These are phyloP conservation scores for Semibalanus balanoides DNA, from an alignment of 1,140 invertebrate species.

Conservation along the genomic window DNA sequence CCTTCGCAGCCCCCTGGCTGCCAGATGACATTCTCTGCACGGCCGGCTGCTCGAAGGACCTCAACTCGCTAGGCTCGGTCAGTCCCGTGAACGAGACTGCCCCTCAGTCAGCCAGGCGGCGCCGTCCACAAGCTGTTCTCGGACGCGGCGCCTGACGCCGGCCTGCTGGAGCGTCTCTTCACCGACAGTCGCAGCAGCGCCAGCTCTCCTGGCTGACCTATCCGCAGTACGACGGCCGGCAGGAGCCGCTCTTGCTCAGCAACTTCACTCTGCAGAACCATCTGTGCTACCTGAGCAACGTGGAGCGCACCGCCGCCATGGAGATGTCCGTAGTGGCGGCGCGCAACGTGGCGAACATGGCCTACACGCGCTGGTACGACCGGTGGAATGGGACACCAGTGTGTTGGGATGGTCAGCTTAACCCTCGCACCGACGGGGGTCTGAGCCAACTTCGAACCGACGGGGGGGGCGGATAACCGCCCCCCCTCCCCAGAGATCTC, in stretches of 20 bases:
- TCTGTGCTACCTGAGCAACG: slow-evolving; percentile 41
- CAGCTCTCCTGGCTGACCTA: neutral
- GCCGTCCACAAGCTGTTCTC: neutral
- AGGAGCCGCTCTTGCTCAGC: neutral
- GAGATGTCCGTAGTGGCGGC: slow-evolving; percentile 52
- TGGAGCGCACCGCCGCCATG: slow-evolving; percentile 54
- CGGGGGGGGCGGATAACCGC: too few relatives aligned
- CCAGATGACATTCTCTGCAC: neutral
- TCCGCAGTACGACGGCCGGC: neutral
- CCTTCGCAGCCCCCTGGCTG: neutral
- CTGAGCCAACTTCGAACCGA: too few relatives aligned
- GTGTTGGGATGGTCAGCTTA: too few relatives aligned
- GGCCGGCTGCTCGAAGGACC: neutral
- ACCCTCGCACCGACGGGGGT: too few relatives aligned
- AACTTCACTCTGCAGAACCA: neutral
- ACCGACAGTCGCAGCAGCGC: neutral
- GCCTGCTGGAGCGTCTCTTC: neutral
- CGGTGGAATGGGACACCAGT: too few relatives aligned
- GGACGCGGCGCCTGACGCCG: neutral
- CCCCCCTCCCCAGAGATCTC: too few relatives aligned
- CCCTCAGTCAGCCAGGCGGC: too few relatives aligned
- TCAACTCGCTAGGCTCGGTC: neutral
- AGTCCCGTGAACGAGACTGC: neutral
- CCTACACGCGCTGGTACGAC: slow-evolving; percentile 25
- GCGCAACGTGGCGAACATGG: slow-evolving; percentile 48